These are phyloP conservation scores for Venusia cambrica DNA, from an alignment of 2,888 invertebrate genomes.

Conservation along the genomic window DNA sequence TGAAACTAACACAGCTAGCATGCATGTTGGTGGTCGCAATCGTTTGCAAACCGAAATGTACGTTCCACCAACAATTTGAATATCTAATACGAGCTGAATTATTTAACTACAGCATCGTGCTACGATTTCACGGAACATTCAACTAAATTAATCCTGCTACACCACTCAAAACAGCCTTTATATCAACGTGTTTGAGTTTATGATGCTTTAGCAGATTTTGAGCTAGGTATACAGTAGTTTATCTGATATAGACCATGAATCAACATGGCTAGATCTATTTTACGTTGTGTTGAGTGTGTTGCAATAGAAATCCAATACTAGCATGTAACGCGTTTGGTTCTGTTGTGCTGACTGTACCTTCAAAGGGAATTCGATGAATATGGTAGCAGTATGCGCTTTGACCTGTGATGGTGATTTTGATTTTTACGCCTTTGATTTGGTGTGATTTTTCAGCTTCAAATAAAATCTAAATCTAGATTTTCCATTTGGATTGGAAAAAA, in stretches of 20 bases:
- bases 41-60: background rate
- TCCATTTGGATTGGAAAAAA: too few species aligned
- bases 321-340: constrained; percentile 4
- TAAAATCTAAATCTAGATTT: too few species aligned
- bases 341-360: constrained; percentile 1
- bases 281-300: constrained; percentile 5
- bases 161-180: background rate
- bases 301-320: constrained; percentile 3
- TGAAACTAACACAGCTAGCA: too few species aligned
- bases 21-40: too few species aligned
- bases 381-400: constrained; percentile 10
- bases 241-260: constrained; percentile 12
- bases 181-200: background rate
- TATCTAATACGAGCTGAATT: constrained; percentile 9
- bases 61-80: background rate
- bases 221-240: constrained; percentile 1
- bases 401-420: constrained; percentile 5
- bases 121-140: constrained; percentile 12
- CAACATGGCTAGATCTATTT: constrained; percentile 12
- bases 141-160: constrained; percentile 1
- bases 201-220: background rate
- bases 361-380: constrained; percentile 18
- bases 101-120: constrained; percentile 8
- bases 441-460: too few species aligned
- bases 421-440: too few species aligned